Evolutionary conservation across 1,140 invertebrate species (phyloP).

Genomic region (Doryteuthis pealeii): DNA sequence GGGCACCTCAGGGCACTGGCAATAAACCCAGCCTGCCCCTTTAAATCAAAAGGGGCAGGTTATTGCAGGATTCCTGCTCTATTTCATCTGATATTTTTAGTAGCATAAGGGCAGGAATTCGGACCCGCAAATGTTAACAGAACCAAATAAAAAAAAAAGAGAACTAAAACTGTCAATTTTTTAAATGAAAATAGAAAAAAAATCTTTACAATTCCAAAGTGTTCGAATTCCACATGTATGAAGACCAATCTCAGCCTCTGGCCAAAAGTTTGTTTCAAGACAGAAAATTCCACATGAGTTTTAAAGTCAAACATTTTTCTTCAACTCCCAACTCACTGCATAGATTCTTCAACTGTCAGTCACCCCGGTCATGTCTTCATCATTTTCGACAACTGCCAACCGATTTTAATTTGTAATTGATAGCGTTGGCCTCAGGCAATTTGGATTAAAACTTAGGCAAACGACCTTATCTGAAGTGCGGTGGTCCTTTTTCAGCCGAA

Average conservation of each 20-base stretch:
- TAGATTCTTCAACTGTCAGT: slow-evolving; percentile 80
- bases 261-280: slow-evolving; percentile 77
- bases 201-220: slow-evolving; percentile 88
- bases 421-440: slow-evolving; percentile 53
- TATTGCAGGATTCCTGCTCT: no score
- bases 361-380: slow-evolving; percentile 80
- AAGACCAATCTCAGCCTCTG: slow-evolving; percentile 76
- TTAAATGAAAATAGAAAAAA: neutral
- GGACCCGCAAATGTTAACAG: no score
- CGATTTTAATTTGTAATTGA: slow-evolving; percentile 62
- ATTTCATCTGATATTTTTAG: no score
- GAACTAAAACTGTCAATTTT: neutral
- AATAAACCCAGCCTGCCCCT: no score
- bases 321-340: slow-evolving; percentile 80
- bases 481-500: slow-evolving; percentile 97
- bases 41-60: no score
- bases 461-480: slow-evolving; percentile 82
- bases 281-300: slow-evolving; percentile 80
- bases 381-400: slow-evolving; percentile 89
- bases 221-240: slow-evolving; percentile 99
- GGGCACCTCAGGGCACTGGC: no score
- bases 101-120: no score
- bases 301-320: slow-evolving; percentile 86
- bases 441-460: slow-evolving; percentile 75
- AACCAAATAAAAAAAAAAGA: neutral